phyloP scores from a whole-genome alignment of 2,797 vertebrate genomes.

The Pterois miles region DNA sequence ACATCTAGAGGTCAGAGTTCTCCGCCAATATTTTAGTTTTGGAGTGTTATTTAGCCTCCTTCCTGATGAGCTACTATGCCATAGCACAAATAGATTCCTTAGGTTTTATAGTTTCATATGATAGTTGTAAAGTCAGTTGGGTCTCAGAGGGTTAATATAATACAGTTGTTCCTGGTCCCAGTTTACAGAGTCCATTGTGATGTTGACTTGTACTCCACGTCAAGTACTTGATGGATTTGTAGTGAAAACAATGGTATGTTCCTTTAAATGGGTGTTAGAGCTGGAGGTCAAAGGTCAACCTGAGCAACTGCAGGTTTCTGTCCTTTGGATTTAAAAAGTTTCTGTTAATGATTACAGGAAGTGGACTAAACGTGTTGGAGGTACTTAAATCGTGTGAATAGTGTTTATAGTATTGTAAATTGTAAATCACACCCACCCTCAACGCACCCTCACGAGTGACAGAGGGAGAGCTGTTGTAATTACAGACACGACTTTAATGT shows the following conservation, averaged over 20 bases:
- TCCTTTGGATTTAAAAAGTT: background rate
- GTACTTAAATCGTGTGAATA: background rate
- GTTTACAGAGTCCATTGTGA: background rate
- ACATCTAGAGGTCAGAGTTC: too few species aligned
- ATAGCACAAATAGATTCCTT: too few species aligned
- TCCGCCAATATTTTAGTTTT: too few species aligned
- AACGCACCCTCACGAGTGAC: background rate
- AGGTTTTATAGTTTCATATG: too few species aligned
- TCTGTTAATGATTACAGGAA: conserved; percentile 32
- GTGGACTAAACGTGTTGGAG: background rate
- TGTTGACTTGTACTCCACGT: background rate
- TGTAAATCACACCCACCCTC: background rate
- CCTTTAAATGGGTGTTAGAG: background rate
- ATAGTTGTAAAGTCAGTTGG: too few species aligned
- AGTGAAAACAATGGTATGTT: background rate
- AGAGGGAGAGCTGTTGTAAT: background rate
- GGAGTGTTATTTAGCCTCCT: too few species aligned
- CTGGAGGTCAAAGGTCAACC: background rate
- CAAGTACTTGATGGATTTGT: background rate
- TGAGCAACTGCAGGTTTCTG: background rate
- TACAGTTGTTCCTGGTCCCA: background rate
- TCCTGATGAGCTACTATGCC: too few species aligned
- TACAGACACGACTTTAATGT: background rate
- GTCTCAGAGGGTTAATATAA: too few species aligned
- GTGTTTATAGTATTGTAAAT: background rate